Conservation (phyloP, 2,888 invertebrate species). For the Autographa gamma region DNA sequence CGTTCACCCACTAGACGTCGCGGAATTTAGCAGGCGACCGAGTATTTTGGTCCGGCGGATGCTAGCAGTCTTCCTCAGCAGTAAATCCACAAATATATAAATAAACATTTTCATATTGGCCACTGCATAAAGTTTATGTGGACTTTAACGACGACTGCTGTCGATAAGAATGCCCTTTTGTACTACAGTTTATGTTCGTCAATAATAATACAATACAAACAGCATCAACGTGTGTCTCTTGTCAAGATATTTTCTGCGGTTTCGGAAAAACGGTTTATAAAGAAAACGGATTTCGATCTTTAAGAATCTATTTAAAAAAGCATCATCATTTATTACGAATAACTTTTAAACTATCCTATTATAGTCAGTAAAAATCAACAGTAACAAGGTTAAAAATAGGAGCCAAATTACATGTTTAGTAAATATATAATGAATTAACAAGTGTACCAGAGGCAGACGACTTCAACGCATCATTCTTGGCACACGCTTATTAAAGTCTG, state of each 20-base stretch:
- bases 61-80: conserved; percentile 81
- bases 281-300: too few species aligned
- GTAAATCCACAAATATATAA: conserved; percentile 83
- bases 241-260: not conserved
- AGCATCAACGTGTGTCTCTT: conserved; percentile 11
- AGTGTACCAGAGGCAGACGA: not conserved
- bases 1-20: conserved; percentile 86
- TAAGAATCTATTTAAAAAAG: too few species aligned
- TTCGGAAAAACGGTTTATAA: too few species aligned
- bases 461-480: not conserved
- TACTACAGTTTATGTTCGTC: conserved; percentile 48
- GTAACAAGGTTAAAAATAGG: too few species aligned
- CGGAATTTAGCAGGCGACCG: conserved; percentile 83
- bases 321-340: too few species aligned
- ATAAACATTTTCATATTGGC: conserved; percentile 76
- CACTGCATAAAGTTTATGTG: conserved; percentile 65
- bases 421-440: not conserved
- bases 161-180: conserved; percentile 74
- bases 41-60: conserved; percentile 84
- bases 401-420: not conserved
- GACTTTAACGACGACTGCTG: conserved; percentile 73
- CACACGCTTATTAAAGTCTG: conserved; percentile 44
- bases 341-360: too few species aligned
- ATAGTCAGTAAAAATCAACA: too few species aligned
- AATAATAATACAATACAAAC: conserved; percentile 28